Conservation (phyloP, 92 coral and sea anemone species). For the Muricea muricata region DNA sequence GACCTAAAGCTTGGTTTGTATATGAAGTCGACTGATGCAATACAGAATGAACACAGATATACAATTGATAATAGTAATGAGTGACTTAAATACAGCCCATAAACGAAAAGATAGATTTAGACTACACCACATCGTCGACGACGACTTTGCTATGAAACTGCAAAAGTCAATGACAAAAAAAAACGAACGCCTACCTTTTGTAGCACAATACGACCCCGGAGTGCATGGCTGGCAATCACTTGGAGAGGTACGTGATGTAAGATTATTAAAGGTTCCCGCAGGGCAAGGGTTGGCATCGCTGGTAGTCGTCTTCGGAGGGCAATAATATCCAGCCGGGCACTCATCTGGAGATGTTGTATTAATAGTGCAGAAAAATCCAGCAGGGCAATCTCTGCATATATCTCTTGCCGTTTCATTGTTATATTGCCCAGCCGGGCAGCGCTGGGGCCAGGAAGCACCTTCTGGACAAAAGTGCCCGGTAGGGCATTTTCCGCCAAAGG, state of each 20-base stretch:
- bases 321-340: slow-evolving; percentile 91
- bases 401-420: slow-evolving; percentile 85
- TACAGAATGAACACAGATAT: no score
- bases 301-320: slow-evolving; percentile 72
- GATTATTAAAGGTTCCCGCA: slow-evolving; percentile 87
- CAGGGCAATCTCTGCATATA: slow-evolving; percentile 76
- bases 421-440: slow-evolving; percentile 81
- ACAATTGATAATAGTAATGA: no score
- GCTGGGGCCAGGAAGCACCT: slow-evolving; percentile 78
- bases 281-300: slow-evolving; percentile 76
- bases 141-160: no score
- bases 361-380: slow-evolving; percentile 87
- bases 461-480: slow-evolving; percentile 82
- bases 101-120: no score
- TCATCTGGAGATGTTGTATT: slow-evolving; percentile 82
- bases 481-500: slow-evolving; percentile 86
- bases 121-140: no score
- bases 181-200: slow-evolving; percentile 65
- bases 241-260: slow-evolving; percentile 75
- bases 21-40: no score
- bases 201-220: slow-evolving; percentile 89
- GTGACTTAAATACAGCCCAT: no score
- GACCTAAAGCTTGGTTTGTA: no score
- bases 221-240: slow-evolving; percentile 86
- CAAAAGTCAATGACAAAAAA: not conserved